phyloP scores from a whole-genome alignment of 1,140 invertebrate species.

The Tetramorium simillimum region DNA sequence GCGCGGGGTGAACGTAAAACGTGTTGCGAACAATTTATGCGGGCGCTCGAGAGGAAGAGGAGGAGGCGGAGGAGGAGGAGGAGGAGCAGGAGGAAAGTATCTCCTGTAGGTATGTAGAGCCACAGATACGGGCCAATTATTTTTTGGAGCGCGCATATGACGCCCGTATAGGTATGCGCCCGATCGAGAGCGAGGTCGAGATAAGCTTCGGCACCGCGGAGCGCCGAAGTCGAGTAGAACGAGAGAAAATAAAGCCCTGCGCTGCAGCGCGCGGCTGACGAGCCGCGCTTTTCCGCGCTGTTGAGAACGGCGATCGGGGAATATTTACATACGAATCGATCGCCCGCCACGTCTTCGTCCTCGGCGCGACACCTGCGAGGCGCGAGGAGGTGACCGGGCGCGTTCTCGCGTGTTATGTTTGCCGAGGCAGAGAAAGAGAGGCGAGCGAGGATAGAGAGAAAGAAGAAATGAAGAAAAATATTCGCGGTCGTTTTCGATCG shows the following conservation, averaged over 20 bases:
- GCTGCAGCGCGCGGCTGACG: neutral
- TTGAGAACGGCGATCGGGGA: neutral
- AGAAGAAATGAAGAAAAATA: neutral
- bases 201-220: conserved; percentile 41
- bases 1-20: conserved; percentile 18
- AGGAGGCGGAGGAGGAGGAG: neutral
- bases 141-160: conserved; percentile 48
- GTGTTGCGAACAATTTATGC: conserved; percentile 35
- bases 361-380: neutral
- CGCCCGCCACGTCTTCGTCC: neutral
- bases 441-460: neutral
- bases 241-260: conserved; percentile 9
- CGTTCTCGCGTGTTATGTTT: neutral
- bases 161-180: conserved; percentile 50
- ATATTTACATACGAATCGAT: neutral
- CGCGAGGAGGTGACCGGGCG: neutral
- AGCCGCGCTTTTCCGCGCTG: neutral
- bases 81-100: neutral
- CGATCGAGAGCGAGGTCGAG: conserved; percentile 57
- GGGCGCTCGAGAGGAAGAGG: conserved; percentile 1
- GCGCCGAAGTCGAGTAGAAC: neutral
- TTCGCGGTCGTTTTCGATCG: neutral
- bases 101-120: neutral
- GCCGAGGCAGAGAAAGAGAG: neutral
- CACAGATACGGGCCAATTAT: conserved; percentile 54